Evolutionary conservation across 1,140 invertebrate genomes (phyloP), one percentile per base, ranked within the genome.

Genomic region (Halictus rubicundus): DNA sequence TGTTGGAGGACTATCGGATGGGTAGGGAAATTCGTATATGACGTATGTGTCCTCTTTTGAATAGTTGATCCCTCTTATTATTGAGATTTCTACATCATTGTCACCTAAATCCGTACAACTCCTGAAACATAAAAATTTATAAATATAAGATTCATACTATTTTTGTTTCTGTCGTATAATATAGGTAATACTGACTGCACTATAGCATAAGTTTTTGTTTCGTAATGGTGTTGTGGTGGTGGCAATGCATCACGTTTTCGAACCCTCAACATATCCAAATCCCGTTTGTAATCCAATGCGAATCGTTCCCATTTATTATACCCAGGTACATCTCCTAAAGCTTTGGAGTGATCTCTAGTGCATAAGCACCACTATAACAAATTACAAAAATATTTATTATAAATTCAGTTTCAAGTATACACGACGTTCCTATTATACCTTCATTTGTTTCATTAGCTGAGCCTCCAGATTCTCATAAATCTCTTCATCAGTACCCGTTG

Each of bases 1-100:
- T 21, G 93, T 94, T 61, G 96, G 96, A 9, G 96, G 95, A 86
- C 95, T 95, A 80, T 99, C 98, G 94, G 97, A 90, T 4, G 98
- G 97, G 91, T 96, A 98, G 4, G 98, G 98, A 93, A 99, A 98
- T 90, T 99, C 98, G 88, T 97, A 97, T 90, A 96, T 98, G 9
- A 99, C 96, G 92, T 98, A 99, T 6, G 98, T 99, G 89, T 99
- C 98, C 65, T 99, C 97, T 89, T 97, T 97, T 1, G 97, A 95
- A 91, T 97, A 98, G 87, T 97, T 98, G 64, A 99, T 95, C 57
- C 98, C 98, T 88, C 97, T 95, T 2, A 98, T 93, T 79, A 99
- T 95, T 42, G 94, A 95, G 78, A 99, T 93, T 94, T 99, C 97
- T 75, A 99, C 93, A 85, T 99, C 98, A 91, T 96, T 97, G 89